Conservation (phyloP, 2,888 invertebrate genomes). For the Tetragnatha montana region DNA sequence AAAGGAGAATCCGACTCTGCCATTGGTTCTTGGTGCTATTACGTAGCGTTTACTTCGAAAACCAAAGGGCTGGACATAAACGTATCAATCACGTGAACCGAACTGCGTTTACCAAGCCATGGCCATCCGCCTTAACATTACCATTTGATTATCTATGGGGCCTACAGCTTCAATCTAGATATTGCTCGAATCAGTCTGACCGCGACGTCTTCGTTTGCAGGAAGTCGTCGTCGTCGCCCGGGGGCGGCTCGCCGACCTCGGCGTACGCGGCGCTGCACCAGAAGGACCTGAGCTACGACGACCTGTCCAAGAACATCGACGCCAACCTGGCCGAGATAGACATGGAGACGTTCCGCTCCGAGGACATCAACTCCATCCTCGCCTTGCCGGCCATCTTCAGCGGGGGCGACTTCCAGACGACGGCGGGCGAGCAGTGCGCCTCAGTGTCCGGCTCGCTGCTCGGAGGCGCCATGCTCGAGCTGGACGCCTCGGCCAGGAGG, state of each 20-base stretch:
- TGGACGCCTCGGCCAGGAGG: constrained; percentile 63
- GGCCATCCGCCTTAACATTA: too few species aligned
- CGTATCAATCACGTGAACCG: too few species aligned
- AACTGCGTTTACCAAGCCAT: too few species aligned
- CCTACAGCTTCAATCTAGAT: too few species aligned
- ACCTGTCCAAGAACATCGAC: constrained; percentile 83
- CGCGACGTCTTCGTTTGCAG: constrained; percentile 40
- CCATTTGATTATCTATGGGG: too few species aligned
- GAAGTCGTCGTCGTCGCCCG: constrained; percentile 55
- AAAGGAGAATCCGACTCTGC: too few species aligned
- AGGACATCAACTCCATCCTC: constrained; percentile 82
- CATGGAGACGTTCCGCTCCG: constrained; percentile 94
- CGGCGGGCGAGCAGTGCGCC: constrained; percentile 87
- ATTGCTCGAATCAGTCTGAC: too few species aligned
- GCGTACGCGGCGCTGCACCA: constrained; percentile 56
- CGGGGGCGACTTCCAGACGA: constrained; percentile 72
- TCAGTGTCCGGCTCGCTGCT: constrained; percentile 88
- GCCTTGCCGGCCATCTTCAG: constrained; percentile 79
- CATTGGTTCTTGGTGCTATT: too few species aligned
- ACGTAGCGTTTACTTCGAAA: too few species aligned
- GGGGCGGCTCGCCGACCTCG: constrained; percentile 49
- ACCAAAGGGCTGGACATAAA: too few species aligned
- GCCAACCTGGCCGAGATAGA: constrained; percentile 95
- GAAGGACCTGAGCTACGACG: constrained; percentile 71
- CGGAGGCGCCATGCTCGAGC: constrained; percentile 77